Base-by-base conservation (phyloP, 2,113 vertebrate genomes). In the Lynx canadensis region DNA sequence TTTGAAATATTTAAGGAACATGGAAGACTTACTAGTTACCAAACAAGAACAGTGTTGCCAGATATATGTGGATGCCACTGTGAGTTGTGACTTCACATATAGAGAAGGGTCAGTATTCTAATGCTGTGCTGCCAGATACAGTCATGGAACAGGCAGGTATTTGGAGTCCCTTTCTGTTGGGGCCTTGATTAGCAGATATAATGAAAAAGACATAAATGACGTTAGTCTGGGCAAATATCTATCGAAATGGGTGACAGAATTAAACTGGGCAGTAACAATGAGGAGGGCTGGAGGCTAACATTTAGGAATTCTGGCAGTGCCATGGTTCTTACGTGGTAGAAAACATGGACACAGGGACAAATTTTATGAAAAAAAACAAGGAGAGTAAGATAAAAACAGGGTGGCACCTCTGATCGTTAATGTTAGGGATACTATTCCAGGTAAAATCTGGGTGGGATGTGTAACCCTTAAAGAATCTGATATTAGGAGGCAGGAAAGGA, bases 341-440 rank as follows among this genome's bases (percentile, higher is more conserved):
- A 7, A 71, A 60, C 23, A 0, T n/a, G 29, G 9, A 23, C 14
- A 12, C 41, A 3, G 36, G 19, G 11, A 29, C 2, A 2, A 4
- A n/a, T 48, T 73, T 41, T 83, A 25, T 48, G 52, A 71, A 60
- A 92, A 45, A 57, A 41, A 55, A 5, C 48, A 50, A 41, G 33
- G 89, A 69, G 36, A 92, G 11, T 25, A 19, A 14, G 11, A 5
- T 33, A 33, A 83, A 57, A 27, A 71, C n/a, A 83, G 66, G 9
- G 79, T 21, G 38, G 31, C 25, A 21, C 21, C 31, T 73, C 21
- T 60, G 21, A 15, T 60, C 23, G 41, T 71, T 73, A 36, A 14
- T 29, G 60, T 29, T 50, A 23, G 50, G 29, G 45, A 16, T 55
- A 29, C 27, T 66, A 16, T 68, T 91, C 89, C 18, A 19, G 73